These are phyloP conservation scores for Falco punctatus DNA, from an alignment of 2,113 vertebrate genomes.

Conservation along the genomic window DNA sequence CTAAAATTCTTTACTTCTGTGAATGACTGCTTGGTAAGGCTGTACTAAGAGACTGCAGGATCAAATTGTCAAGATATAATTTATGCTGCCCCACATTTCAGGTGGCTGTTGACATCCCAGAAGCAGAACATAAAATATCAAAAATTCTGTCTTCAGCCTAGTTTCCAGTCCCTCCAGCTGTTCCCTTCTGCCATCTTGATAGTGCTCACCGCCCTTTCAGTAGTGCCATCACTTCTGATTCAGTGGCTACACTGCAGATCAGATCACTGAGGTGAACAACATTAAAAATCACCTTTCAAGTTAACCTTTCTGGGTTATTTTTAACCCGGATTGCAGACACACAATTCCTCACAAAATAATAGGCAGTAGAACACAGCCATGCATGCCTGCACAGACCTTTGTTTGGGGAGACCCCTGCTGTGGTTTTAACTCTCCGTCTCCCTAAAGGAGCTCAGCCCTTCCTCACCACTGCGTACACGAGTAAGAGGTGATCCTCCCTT, in stretches of 20 bases:
- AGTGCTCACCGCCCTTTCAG: background rate
- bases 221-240: background rate
- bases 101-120: background rate
- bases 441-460: background rate
- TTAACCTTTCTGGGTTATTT: slow-evolving; percentile 51
- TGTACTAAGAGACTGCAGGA: background rate
- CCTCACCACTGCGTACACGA: background rate
- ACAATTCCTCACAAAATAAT: background rate
- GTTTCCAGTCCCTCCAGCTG: background rate
- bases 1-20: background rate
- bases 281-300: background rate
- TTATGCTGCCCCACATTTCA: background rate
- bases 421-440: background rate
- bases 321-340: background rate
- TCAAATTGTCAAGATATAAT: background rate
- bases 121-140: background rate
- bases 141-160: background rate
- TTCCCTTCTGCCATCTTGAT: background rate
- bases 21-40: background rate
- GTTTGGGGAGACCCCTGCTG: background rate
- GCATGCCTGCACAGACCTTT: slow-evolving; percentile 44
- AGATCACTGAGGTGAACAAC: background rate
- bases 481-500: no score
- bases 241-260: background rate
- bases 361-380: background rate